Evolutionary conservation across 2,113 vertebrate species (phyloP).

Genomic region (Rhodinocichla rosea): DNA sequence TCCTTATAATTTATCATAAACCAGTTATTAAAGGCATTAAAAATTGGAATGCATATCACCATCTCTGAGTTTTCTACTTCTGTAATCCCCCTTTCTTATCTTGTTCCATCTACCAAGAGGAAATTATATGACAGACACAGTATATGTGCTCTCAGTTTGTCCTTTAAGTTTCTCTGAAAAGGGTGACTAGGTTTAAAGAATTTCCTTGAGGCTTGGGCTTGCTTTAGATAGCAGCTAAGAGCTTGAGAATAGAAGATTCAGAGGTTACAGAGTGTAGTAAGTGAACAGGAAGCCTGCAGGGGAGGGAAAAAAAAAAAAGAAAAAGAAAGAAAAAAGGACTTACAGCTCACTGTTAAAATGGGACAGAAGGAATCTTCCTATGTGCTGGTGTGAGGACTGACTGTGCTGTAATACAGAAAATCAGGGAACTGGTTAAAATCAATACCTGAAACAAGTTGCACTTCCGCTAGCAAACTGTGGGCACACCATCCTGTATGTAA

Average conservation of each 20-base stretch:
- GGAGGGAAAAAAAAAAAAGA: fast-evolving
- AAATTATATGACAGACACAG: background rate
- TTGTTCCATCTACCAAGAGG: background rate
- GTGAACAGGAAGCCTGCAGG: background rate
- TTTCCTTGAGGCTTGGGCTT: background rate
- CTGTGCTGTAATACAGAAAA: background rate
- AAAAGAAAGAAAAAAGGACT: background rate
- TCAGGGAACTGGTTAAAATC: background rate
- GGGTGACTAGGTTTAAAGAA: background rate
- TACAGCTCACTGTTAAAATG: background rate
- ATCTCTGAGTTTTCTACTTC: background rate
- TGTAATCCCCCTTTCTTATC: background rate
- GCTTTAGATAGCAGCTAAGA: background rate
- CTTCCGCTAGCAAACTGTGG: background rate
- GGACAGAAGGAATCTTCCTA: background rate
- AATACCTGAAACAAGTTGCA: background rate
- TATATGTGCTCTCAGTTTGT: background rate
- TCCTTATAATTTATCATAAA: background rate
- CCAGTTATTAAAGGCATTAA: background rate
- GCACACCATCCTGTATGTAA: background rate
- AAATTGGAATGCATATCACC: background rate
- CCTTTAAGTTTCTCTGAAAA: background rate
- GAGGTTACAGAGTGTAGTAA: background rate
- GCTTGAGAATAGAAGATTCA: background rate
- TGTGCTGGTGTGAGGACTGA: background rate